Percentiles rank a stretch among this genome's conserved stretches.
These are phyloP conservation scores for Pachypanchax playfairii DNA, from an alignment of 2,113 vertebrate species.

Conservation along the genomic window DNA sequence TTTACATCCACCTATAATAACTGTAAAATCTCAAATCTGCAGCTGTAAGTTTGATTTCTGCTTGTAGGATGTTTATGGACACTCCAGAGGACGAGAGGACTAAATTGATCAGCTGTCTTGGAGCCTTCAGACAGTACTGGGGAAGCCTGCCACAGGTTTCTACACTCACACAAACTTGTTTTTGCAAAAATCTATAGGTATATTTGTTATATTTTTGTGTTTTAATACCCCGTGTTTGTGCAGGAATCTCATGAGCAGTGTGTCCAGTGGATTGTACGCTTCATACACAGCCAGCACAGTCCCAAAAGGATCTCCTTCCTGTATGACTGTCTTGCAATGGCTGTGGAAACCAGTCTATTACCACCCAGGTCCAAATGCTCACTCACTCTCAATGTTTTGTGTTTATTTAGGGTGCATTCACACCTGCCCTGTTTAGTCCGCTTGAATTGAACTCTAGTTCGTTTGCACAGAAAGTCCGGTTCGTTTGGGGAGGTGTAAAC, in stretches of 20 bases:
- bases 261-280: constrained; percentile 96
- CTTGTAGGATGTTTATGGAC: constrained; percentile 96
- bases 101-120: constrained; percentile 93
- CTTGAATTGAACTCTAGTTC: too few relatives aligned
- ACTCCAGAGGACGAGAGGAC: constrained; percentile 95
- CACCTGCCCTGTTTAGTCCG: too few relatives aligned
- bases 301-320: constrained; percentile 98
- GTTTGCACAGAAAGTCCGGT: too few relatives aligned
- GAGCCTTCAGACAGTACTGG: constrained; percentile 95
- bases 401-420: too few relatives aligned
- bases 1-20: background rate
- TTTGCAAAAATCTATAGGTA: background rate
- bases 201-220: background rate
- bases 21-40: background rate
- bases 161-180: background rate
- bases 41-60: background rate
- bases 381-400: too few relatives aligned
- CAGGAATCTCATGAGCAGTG: constrained; percentile 98
- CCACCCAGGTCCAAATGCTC: constrained; percentile 85
- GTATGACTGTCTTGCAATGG: constrained; percentile 96
- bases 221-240: constrained; percentile 5
- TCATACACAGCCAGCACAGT: constrained; percentile 95
- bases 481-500: too few relatives aligned
- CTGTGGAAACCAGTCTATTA: constrained; percentile 92
- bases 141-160: constrained; percentile 90